Percentiles rank a stretch among this genome's conserved stretches.
Conservation (phyloP, 2,797 vertebrate species). For the Liparis tanakae region DNA sequence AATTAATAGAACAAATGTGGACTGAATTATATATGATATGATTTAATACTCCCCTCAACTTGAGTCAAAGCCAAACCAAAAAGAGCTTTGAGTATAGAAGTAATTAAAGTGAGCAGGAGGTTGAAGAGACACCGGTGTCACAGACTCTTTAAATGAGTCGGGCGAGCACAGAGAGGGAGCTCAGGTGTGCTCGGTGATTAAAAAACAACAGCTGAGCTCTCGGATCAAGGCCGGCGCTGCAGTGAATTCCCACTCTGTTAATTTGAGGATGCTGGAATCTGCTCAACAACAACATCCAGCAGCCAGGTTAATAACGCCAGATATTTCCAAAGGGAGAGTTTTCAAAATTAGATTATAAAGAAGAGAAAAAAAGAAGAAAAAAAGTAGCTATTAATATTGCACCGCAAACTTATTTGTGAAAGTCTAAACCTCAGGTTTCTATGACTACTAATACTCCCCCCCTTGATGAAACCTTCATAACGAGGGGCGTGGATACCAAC, state of each 20-base stretch:
- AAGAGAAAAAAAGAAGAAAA: neutral
- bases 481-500: constrained; percentile 25
- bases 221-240: constrained; percentile 34
- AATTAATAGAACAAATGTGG: constrained; percentile 7
- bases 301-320: constrained; percentile 21
- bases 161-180: constrained; percentile 37
- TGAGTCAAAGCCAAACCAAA: constrained; percentile 9
- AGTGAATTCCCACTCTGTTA: constrained; percentile 31
- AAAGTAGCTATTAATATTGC: neutral
- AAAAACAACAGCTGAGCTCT: constrained; percentile 61
- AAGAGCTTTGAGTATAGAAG: neutral
- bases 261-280: constrained; percentile 18
- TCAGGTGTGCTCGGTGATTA: constrained; percentile 59
- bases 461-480: constrained; percentile 26
- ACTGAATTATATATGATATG: neutral
- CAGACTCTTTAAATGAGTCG: constrained; percentile 47
- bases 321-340: constrained; percentile 24
- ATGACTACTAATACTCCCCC: constrained; percentile 22
- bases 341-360: constrained; percentile 27
- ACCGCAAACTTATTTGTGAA: constrained; percentile 10
- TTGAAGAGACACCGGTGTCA: constrained; percentile 36
- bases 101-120: constrained; percentile 49
- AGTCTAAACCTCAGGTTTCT: constrained; percentile 38
- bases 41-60: neutral
- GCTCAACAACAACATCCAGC: constrained; percentile 32